Percentiles rank a stretch among this genome's conserved stretches.
phyloP scores from a whole-genome alignment of 2,797 vertebrate genomes.

The Pipistrellus kuhlii region DNA sequence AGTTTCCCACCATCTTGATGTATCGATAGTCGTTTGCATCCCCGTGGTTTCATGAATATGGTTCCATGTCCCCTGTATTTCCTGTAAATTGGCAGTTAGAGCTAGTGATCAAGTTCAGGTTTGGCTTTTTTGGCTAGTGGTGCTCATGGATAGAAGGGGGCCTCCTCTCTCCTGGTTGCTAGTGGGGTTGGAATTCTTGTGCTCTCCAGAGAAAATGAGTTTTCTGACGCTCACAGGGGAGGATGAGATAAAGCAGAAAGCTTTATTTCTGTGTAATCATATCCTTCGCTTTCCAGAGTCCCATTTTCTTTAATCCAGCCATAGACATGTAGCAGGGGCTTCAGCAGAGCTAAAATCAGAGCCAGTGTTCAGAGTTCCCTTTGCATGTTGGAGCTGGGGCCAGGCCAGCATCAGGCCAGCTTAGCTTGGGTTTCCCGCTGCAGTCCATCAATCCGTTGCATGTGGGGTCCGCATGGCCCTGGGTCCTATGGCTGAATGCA shows the following conservation, averaged over 20 bases:
- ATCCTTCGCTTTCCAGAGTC: background rate
- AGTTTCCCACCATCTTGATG: constrained; percentile 41
- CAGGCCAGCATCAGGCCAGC: background rate
- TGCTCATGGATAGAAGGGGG: background rate
- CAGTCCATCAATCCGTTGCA: background rate
- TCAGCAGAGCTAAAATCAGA: background rate
- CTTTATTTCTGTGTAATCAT: background rate
- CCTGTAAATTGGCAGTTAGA: constrained; percentile 39
- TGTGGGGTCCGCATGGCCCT: background rate
- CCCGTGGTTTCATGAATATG: background rate
- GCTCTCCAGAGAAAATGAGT: background rate
- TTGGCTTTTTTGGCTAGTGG: background rate
- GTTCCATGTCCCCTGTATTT: constrained; percentile 57
- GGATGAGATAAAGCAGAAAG: background rate
- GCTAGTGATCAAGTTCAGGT: background rate
- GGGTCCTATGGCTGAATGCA: background rate
- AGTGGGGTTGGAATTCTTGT: background rate
- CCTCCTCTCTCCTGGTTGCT: background rate
- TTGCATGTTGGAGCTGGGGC: background rate
- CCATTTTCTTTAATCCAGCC: background rate
- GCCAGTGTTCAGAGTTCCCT: background rate
- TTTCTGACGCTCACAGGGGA: background rate
- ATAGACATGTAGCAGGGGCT: background rate
- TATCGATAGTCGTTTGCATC: background rate
- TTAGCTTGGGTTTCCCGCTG: background rate